Base-by-base conservation (phyloP, 2,888 invertebrate species). In the Anthrax anthrax region DNA sequence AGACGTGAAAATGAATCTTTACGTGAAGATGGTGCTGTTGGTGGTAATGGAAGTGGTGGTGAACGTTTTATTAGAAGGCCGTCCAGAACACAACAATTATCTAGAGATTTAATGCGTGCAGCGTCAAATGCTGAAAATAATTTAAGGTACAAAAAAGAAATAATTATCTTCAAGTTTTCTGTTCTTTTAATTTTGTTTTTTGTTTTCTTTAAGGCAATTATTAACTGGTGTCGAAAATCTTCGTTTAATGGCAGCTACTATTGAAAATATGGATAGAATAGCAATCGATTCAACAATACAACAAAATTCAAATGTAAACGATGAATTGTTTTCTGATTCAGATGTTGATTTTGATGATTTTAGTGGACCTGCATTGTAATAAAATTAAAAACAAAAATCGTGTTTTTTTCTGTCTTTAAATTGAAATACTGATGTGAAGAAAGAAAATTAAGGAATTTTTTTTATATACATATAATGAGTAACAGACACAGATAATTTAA, bases 191-290 rank as follows among this genome's bases (percentile, higher is more conserved):
- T 12, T 42, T 37, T 14, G 17, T 39, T 18, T 18, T 39, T 8
- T 39, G 45, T 44, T 46, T 43, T 49, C 16, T 55, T 44, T n/a
- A 56, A 80, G 80, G 58, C 79, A 80, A 71, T 62, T 81, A 51
- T 67, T 81, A 56, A 71, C 71, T 49, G 81, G 81, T 40, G 80
- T 81, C 44, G 78, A 77, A 56, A 80, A 80, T 63, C 66, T 81
- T 49, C 70, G 79, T 56, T 70, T 76, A 56, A 72, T 81, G 63
- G 80, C 81, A 18, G 72, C 77, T 37, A 70, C 75, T 36, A 64
- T 81, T 54, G 80, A 81, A 57, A 76, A 73, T 55, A 64, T 74
- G 60, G 72, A 75, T 58, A 69, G 71, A 55, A 70, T 72, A 61
- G 72, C 73, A 12, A 43, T 36, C 54, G 72, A 73, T 32, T 23